These are phyloP conservation scores for Piaya cayana DNA, from an alignment of 2,113 vertebrate genomes.

Conservation along the genomic window DNA sequence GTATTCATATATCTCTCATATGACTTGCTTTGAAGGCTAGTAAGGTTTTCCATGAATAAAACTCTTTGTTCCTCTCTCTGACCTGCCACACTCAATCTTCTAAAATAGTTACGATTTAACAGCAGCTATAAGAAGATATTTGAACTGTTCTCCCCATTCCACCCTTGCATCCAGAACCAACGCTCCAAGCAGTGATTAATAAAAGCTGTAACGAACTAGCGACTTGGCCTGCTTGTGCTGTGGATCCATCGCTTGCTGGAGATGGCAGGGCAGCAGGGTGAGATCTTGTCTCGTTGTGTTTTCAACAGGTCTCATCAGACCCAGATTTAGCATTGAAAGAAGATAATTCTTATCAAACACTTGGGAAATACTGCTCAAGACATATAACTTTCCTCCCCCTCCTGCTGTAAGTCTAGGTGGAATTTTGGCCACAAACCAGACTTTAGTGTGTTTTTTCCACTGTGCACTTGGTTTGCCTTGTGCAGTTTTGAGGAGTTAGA, in stretches of 20 bases:
- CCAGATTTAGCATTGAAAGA: background rate
- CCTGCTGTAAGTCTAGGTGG: background rate
- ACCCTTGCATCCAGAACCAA: background rate
- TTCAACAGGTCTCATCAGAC: background rate
- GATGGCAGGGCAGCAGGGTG: background rate
- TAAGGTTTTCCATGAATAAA: conserved; percentile 28
- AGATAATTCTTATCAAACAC: background rate
- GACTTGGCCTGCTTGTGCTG: background rate
- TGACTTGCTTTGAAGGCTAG: conserved; percentile 29
- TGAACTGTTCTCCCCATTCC: background rate
- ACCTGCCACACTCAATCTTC: conserved; percentile 10
- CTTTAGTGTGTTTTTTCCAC: background rate
- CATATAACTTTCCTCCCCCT: background rate
- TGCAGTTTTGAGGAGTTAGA: background rate
- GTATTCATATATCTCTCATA: conserved; percentile 1
- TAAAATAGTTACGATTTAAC: background rate
- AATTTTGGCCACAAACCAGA: background rate
- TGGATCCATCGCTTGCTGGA: rapidly evolving
- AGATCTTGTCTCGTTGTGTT: background rate
- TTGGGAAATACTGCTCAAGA: background rate
- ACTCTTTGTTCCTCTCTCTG: conserved; percentile 14
- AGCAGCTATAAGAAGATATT: background rate
- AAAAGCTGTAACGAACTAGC: background rate
- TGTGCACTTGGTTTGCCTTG: background rate
- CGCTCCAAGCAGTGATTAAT: background rate